Base-by-base conservation (phyloP, 2,113 vertebrate genomes). In the Kryptolebias marmoratus region DNA sequence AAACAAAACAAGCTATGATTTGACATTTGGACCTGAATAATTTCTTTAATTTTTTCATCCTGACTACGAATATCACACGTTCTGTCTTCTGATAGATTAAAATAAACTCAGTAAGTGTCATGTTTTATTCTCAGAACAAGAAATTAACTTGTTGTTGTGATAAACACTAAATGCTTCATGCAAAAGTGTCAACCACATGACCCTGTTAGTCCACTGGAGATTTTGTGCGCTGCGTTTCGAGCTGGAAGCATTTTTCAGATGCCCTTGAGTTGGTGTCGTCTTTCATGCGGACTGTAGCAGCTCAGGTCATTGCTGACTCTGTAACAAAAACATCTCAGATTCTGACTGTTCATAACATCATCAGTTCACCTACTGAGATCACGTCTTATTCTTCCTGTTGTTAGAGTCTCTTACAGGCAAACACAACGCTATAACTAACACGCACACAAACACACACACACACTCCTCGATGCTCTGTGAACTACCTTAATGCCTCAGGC, bases 401-500 rank as follows among this genome's bases (percentile, higher is more conserved):
- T 56, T 42, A 49, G 52, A 63, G 27, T 18, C 10, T 62, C 63
- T 60, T 16, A 32, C 62, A 32, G 61, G 61, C 22, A 64, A 36
- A 36, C 36, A 36, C 36, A 36, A 36, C 3, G 3, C 36, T 36
- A 36, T 3, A 31, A 68, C 5, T 1, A 32, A 15, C 15, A 2
- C 54, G 14, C 39, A 52, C n/a, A 22, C 47, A 53, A 31, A 18
- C 36, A 11, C 28, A 42, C 57, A 50, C 39, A 42, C 27, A 12
- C 36, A 27, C 49, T 60, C 28, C 59, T 62, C 63, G 7, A 7
- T 36, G 36, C 36, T 36, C 36, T 18, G 75, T 77, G 64, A 74
- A 65, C 69, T 69, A 80, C 75, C 80, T 71, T 6, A 1, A 81
- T 68, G 82, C 72, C 47, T 73, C 36, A 53, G 86, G 75, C 68